Conservation (phyloP, 2,888 invertebrate genomes). For the Diarsia mendica region DNA sequence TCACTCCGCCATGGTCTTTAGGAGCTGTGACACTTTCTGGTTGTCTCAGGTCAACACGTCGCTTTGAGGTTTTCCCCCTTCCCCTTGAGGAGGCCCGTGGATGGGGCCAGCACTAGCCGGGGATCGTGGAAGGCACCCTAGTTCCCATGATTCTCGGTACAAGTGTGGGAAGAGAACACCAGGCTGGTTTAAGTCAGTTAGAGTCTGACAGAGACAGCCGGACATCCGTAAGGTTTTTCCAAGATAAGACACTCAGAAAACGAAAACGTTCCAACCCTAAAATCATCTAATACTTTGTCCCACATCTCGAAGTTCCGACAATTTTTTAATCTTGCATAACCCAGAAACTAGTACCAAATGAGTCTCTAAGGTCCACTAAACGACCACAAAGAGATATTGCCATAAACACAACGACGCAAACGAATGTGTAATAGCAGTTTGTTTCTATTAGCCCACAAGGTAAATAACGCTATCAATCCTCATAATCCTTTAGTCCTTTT, state of each 20-base stretch:
- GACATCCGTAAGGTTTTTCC: too few relatives aligned
- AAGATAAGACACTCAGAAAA: not conserved
- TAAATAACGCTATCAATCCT: constrained; percentile 47
- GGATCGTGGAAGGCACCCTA: too few relatives aligned
- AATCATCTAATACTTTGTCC: not conserved
- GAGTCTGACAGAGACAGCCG: too few relatives aligned
- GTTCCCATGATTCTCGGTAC: too few relatives aligned
- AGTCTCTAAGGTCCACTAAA: constrained; percentile 14
- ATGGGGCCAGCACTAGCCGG: too few relatives aligned
- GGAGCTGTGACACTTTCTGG: not conserved
- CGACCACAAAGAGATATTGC: constrained; percentile 11
- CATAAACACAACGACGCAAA: constrained; percentile 12
- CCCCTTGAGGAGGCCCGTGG: too few relatives aligned
- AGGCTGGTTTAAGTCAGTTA: too few relatives aligned
- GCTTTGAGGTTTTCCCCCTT: too few relatives aligned
- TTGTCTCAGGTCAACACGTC: not conserved
- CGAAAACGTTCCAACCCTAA: not conserved
- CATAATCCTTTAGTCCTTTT: constrained; percentile 32
- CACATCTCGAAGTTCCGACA: not conserved
- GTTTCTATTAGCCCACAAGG: constrained; percentile 44
- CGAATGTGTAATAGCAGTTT: constrained; percentile 40
- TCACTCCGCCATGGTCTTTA: not conserved
- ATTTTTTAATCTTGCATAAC: not conserved
- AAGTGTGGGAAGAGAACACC: too few relatives aligned
- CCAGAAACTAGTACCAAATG: constrained; percentile 3